Base-by-base conservation (phyloP, 2,113 vertebrate genomes). In the Elgaria multicarinata region DNA sequence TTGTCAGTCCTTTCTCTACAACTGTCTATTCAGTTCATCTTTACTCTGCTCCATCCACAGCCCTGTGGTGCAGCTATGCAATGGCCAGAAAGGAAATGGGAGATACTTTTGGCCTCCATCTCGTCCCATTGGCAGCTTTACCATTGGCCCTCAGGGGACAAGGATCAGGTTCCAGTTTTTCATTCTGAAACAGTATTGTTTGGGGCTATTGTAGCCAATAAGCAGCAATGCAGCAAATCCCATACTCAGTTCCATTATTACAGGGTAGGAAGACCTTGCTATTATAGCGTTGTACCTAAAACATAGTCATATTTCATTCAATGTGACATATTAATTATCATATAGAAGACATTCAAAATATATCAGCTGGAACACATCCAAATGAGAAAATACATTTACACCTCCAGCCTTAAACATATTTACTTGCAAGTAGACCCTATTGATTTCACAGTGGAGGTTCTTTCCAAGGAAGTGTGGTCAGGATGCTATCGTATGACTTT, bases 121-220 rank as follows among this genome's bases (percentile, higher is more conserved):
- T 82, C 0, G 0, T 14, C 26, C 28, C 46, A 31, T 6, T 0
- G 42, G 53, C 76, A 90, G 5, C 50, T 81, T 81, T 83, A 24
- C 42, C 53, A 67, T n/a, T 46, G 58, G 22, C 39, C 87, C 66
- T 55, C 1, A 4, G 75, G 9, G 22, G 82, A 42, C 18, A 26
- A 0, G 0, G 0, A 0, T 18, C 18, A 71, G 82, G 36, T 58
- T 13, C 0, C 0, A 0, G 26, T 31, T 89, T 74, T 26, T 2
- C 0, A 13, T 42, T 84, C 58, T 76, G 36, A 81, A 39, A 42
- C 50, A 74, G 28, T 14, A 53, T 33, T 33, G 2, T 69, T 3
- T 13, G 42, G 18, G 24, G 2, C 31, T 44, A 2, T 18, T 0
- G 0, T 20, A 53, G 1, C 28, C 72, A 74, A 20, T 58, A 74